Conservation (phyloP, 2,113 vertebrate genomes). For the Trichomycterus rosablanca region DNA sequence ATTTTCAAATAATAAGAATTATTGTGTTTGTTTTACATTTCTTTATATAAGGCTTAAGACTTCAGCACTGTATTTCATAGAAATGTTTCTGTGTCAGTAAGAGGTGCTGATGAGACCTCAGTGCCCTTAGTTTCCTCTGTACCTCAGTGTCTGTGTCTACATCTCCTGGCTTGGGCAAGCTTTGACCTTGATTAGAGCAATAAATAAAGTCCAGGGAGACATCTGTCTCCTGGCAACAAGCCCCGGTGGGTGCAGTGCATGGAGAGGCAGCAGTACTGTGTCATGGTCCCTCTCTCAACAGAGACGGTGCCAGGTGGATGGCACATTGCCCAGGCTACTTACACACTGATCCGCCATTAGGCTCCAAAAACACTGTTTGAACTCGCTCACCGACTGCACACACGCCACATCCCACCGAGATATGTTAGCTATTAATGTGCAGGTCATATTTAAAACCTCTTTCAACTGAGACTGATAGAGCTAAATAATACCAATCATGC, state of each 20-base stretch:
- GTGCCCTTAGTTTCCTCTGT: neutral
- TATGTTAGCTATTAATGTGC: neutral
- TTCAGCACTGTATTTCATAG: neutral
- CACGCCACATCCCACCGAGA: neutral
- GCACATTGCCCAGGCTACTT: constrained; percentile 55
- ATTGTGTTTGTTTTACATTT: too few species aligned
- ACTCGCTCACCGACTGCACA: constrained; percentile 21
- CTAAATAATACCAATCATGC: too few species aligned
- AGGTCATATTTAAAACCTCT: neutral
- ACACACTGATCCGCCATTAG: constrained; percentile 47
- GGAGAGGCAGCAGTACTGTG: constrained; percentile 56
- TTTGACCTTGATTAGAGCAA: constrained; percentile 62
- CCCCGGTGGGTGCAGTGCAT: constrained; percentile 41
- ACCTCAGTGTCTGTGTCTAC: constrained; percentile 3
- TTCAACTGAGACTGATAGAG: neutral
- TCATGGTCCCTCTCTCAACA: constrained; percentile 42
- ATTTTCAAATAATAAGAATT: too few species aligned
- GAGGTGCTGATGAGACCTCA: constrained; percentile 20
- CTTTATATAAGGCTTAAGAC: too few species aligned
- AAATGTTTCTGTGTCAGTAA: neutral
- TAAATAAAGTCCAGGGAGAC: constrained; percentile 55
- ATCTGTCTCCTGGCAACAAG: constrained; percentile 57
- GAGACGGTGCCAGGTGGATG: constrained; percentile 61
- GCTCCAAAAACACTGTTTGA: constrained; percentile 25
- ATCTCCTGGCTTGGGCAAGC: constrained; percentile 36